phyloP scores from a whole-genome alignment of 2,113 vertebrate species.

The Callionymus lyra region DNA sequence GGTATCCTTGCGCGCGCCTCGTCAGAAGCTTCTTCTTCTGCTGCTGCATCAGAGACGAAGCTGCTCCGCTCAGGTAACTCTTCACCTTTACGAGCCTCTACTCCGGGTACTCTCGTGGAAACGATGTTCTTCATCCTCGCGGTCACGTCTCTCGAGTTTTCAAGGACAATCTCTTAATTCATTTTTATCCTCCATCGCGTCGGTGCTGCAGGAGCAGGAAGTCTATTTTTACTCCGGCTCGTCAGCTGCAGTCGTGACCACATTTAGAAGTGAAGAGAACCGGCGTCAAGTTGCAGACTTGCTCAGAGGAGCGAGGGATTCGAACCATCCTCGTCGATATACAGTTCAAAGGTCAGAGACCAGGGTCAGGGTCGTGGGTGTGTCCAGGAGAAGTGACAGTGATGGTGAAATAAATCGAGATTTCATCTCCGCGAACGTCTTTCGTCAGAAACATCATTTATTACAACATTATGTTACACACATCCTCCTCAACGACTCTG shows the following conservation, averaged over 20 bases:
- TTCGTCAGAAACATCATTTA: too few relatives aligned
- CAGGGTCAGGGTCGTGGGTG: conserved; percentile 34
- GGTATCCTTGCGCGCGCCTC: conserved; percentile 26
- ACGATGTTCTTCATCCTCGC: not conserved
- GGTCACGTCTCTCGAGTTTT: not conserved
- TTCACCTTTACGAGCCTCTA: too few relatives aligned
- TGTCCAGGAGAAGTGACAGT: conserved; percentile 35
- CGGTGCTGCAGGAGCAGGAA: conserved; percentile 15
- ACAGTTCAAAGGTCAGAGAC: too few relatives aligned
- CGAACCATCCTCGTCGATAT: too few relatives aligned
- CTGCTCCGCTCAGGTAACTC: conserved; percentile 55
- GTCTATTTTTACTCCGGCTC: conserved; percentile 56
- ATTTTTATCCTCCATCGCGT: not conserved
- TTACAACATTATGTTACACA: too few relatives aligned
- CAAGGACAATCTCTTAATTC: not conserved
- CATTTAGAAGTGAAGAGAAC: conserved; percentile 42
- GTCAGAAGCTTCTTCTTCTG: conserved; percentile 51
- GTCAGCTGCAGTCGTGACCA: conserved; percentile 59
- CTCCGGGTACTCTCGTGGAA: too few relatives aligned
- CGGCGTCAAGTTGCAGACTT: conserved; percentile 56
- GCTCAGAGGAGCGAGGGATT: too few relatives aligned
- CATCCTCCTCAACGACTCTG: too few relatives aligned
- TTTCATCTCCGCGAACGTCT: too few relatives aligned
- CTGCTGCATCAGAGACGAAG: conserved; percentile 41
- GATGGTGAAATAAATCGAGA: too few relatives aligned